Base-by-base conservation (phyloP, 2,797 vertebrate genomes). In the Brotula barbata region DNA sequence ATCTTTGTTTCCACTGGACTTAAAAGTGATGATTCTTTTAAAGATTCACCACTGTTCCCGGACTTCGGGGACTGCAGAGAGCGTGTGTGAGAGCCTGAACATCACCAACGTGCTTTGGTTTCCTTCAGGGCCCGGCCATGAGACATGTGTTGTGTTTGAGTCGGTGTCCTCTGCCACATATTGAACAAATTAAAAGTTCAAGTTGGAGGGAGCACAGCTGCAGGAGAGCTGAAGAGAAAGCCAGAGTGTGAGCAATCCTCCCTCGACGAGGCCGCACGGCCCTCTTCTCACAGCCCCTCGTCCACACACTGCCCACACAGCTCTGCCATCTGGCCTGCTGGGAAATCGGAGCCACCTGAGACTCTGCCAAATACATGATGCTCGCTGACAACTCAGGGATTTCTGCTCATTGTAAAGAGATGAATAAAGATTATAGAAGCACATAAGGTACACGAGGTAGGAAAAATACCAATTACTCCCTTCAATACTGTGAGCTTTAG, bases 251-350 rank as follows among this genome's bases (percentile, higher is more conserved):
- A 89, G 85, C 85, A 88, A 84, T 88, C 81, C 71, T 75, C 63
- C 81, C 76, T 84, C 75, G 74, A 73, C 56, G 57, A 78, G 75
- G 75, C 76, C 73, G 73, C 71, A 33, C 66, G 82, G 81, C 78
- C 75, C 64, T 77, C 74, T 58, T 68, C 75, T 55, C 71, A 21
- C 78, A 76, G 56, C 61, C 73, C 58, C 68, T 63, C 55, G 52
- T 75, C 64, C 51, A 81, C 73, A 68, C 73, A 25, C 80, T 86
- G 81, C 86, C 81, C 88, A 88, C 86, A 85, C 73, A 86, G 81
- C 71, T 43, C 85, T 70, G 85, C 91, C 90, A 91, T 92, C 91
- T 91, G 90, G 88, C 87, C 84, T 85, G 81, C 83, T 88, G 84
- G 86, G 87, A 89, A 89, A 89, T 87, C 83, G 83, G 78, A 86